Conservation (phyloP, 2,888 invertebrate species). For the Apantesis nais region DNA sequence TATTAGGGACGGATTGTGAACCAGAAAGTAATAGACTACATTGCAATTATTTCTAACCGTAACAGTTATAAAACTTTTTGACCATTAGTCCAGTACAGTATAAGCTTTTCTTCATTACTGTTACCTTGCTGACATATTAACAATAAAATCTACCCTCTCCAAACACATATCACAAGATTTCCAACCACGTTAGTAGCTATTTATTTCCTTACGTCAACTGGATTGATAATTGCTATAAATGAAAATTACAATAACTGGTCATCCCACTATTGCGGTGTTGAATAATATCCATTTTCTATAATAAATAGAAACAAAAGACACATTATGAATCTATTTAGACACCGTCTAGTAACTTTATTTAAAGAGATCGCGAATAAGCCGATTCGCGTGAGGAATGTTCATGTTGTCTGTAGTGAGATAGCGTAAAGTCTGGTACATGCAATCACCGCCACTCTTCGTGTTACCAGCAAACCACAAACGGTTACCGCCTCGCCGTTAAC, state of each 20-base stretch:
- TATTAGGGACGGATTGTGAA: too few relatives aligned
- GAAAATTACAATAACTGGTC: neutral
- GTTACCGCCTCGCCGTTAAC: slow-evolving; percentile 43
- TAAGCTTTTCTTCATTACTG: slow-evolving; percentile 2
- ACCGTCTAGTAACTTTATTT: slow-evolving; percentile 26
- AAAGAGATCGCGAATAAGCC: slow-evolving; percentile 43
- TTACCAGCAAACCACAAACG: slow-evolving; percentile 34
- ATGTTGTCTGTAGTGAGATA: slow-evolving; percentile 43
- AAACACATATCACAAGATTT: slow-evolving; percentile 1
- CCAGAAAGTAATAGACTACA: too few relatives aligned
- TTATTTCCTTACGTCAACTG: neutral
- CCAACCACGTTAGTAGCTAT: neutral
- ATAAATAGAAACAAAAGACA: neutral
- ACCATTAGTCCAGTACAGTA: too few relatives aligned
- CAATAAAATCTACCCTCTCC: slow-evolving; percentile 22
- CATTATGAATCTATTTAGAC: slow-evolving; percentile 26
- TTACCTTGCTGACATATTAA: slow-evolving; percentile 35
- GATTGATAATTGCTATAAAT: neutral
- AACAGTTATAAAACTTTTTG: too few relatives aligned
- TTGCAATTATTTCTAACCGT: too few relatives aligned
- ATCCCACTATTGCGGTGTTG: neutral
- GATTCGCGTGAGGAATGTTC: slow-evolving; percentile 52
- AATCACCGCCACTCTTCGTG: slow-evolving; percentile 49
- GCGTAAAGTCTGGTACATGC: slow-evolving; percentile 52
- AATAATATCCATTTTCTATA: neutral